Evolutionary conservation across 2,113 vertebrate genomes (phyloP).

Genomic region (Xyliphius kryptos): DNA sequence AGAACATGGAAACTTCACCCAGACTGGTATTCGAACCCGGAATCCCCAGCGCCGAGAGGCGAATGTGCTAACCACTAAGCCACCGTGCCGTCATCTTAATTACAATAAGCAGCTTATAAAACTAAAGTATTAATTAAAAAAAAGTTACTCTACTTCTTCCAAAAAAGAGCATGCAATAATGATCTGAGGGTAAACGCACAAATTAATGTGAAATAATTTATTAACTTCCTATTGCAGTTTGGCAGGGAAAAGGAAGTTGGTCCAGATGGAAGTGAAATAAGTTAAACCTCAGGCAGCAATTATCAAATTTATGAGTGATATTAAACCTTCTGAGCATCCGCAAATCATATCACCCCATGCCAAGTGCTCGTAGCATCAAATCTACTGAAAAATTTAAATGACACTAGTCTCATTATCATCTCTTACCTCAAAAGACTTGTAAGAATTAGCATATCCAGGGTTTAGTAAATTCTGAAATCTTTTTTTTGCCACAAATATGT

Average conservation of each 20-base stretch:
- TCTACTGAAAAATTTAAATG: neutral
- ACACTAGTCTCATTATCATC: too few species aligned
- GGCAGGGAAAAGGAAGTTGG: slow-evolving; percentile 3
- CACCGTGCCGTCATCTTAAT: too few species aligned
- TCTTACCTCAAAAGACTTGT: too few species aligned
- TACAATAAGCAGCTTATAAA: too few species aligned
- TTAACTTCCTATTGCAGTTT: slow-evolving; percentile 13
- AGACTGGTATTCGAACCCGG: too few species aligned
- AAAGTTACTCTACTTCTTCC: neutral
- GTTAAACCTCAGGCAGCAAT: slow-evolving; percentile 23
- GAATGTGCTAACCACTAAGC: too few species aligned
- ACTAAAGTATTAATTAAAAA: neutral
- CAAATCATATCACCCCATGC: slow-evolving; percentile 20
- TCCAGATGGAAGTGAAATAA: slow-evolving; percentile 11
- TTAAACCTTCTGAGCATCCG: slow-evolving; percentile 21
- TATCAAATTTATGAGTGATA: slow-evolving; percentile 25
- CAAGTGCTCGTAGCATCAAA: neutral
- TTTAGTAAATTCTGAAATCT: too few species aligned
- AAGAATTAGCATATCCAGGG: too few species aligned
- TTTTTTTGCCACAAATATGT: too few species aligned
- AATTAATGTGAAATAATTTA: slow-evolving; percentile 27
- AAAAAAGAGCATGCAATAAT: slow-evolving; percentile 11
- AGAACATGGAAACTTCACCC: too few species aligned
- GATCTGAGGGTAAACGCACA: slow-evolving; percentile 7
- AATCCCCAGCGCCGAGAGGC: too few species aligned